Evolutionary conservation across 2,113 vertebrate genomes (phyloP).

Genomic region (Nothobranchius kuhntae): DNA sequence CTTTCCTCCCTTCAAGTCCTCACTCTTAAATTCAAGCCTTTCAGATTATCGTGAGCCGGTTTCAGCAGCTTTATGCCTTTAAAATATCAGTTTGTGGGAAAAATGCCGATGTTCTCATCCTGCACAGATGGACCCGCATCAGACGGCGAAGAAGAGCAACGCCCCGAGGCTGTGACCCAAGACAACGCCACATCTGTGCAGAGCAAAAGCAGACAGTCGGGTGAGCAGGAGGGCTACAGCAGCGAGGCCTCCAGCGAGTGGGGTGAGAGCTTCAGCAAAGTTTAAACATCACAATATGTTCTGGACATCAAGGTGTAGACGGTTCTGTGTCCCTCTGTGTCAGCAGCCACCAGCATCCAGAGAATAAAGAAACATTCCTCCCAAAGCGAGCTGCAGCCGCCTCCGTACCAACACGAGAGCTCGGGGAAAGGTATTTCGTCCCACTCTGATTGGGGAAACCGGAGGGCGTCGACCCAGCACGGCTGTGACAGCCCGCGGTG

Average conservation of each 20-base stretch:
- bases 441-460: constrained; percentile 80
- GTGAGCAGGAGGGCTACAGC: constrained; percentile 89
- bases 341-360: constrained; percentile 87
- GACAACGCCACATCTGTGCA: constrained; percentile 81
- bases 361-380: constrained; percentile 87
- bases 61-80: not conserved
- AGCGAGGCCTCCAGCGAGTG: constrained; percentile 88
- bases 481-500: constrained; percentile 65
- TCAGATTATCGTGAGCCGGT: not conserved
- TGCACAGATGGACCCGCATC: constrained; percentile 85
- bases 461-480: constrained; percentile 80
- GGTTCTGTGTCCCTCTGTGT: constrained; percentile 2
- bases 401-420: constrained; percentile 88
- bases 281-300: not conserved
- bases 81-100: not conserved
- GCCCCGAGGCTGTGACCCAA: constrained; percentile 81
- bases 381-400: constrained; percentile 87
- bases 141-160: constrained; percentile 93
- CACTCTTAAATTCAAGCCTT: not conserved
- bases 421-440: constrained; percentile 77
- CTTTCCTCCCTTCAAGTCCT: constrained; percentile 5
- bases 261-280: constrained; percentile 75
- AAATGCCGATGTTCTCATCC: constrained; percentile 10
- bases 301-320: too few species aligned
- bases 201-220: constrained; percentile 85